Base-by-base conservation (phyloP, 2,113 vertebrate species). In the Cyanoliseus patagonus region DNA sequence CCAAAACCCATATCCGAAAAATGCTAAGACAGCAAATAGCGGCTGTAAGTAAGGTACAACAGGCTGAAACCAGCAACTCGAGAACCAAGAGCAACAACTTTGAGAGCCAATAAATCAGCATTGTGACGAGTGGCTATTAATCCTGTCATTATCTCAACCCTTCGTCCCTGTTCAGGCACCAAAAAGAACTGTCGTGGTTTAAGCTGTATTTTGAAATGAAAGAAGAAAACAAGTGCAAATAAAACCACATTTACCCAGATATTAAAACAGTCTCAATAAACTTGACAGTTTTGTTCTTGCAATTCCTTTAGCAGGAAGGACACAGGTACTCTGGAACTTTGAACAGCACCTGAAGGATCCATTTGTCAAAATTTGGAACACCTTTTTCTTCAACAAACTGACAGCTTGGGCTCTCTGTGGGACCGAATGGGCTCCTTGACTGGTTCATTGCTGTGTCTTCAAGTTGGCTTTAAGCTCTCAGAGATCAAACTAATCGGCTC, bases 281-380 rank as follows among this genome's bases (percentile, higher is more conserved):
- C 28, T 6, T 6, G n/a, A 23, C 17, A 27, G 8, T 25, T 69
- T 51, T 42, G 22, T 47, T 19, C 66, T 15, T 27, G 30, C 39
- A n/a, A 7, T 19, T 82, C 46, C 55, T 55, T 69, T 27, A 31
- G 35, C 59, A 73, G 52, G 16, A n/a, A 49, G 61, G 51, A 30
- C 0, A 15, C 12, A 44, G 23, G 23, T 3, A 3, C 46, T n/a
- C 35, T 67, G 62, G 41, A 63, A 74, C 67, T 3, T 5, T 1
- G 18, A 53, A 23, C 2, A 22, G 75, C 1, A 59, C 20, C 72
- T 39, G 67, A 30, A 72, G n/a, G 37, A 85, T 22, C 46, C 49
- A 67, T 31, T 6, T 7, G 25, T 9, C 30, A 47, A 28, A 33
- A 31, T 17, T 0, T 44, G 73, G 73, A 72, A 4, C 5, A 41